Conservation (phyloP, 1,140 invertebrate genomes). For the Sycobia sp. region DNA sequence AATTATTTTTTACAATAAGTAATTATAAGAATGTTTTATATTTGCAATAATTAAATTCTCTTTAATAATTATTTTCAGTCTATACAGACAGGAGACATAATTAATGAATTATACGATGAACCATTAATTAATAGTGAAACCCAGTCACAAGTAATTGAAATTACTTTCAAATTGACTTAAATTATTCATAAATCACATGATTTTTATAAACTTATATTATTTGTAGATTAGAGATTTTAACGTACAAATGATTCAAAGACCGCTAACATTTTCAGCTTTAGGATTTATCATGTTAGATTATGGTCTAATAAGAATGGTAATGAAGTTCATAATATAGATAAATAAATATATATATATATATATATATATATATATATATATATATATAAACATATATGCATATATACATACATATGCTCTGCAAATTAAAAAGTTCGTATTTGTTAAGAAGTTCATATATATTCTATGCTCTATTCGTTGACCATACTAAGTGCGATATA, state of each 20-base stretch:
- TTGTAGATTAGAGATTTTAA: slow-evolving; percentile 45
- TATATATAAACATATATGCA: too few species aligned
- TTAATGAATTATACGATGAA: slow-evolving; percentile 45
- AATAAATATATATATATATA: neutral
- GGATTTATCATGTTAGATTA: slow-evolving; percentile 46
- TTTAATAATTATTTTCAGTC: slow-evolving; percentile 34
- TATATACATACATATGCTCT: too few species aligned
- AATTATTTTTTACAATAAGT: neutral
- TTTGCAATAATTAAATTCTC: neutral
- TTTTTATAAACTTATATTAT: neutral
- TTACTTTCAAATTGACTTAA: neutral
- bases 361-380: too few species aligned
- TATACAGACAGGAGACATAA: slow-evolving; percentile 38
- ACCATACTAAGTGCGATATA: too few species aligned
- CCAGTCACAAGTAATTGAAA: slow-evolving; percentile 36
- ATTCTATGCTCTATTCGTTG: too few species aligned
- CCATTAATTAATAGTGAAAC: slow-evolving; percentile 36
- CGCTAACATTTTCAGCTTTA: slow-evolving; percentile 43
- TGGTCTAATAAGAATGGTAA: slow-evolving; percentile 42
- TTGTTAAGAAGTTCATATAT: too few species aligned
- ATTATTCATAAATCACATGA: neutral
- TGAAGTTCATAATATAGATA: neutral
- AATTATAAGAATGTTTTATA: neutral
- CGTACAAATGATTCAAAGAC: slow-evolving; percentile 44
- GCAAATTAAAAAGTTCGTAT: too few species aligned